These are phyloP conservation scores for Datnioides undecimradiatus DNA, from an alignment of 2,113 vertebrate genomes.

Conservation along the genomic window DNA sequence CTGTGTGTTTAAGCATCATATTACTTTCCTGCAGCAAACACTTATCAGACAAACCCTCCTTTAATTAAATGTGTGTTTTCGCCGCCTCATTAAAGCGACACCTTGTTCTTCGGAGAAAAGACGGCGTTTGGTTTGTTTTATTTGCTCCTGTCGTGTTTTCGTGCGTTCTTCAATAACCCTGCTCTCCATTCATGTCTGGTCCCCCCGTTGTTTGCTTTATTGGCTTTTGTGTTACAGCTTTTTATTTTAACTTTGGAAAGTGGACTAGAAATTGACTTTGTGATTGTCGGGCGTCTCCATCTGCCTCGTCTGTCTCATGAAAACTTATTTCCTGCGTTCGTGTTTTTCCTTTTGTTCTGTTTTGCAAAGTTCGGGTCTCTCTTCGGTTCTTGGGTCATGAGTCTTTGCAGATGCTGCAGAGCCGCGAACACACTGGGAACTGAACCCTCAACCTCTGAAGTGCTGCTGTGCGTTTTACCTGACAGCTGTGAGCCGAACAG, in stretches of 20 bases:
- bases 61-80: conserved; percentile 30
- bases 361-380: background rate
- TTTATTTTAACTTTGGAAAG: background rate
- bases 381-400: too few species aligned
- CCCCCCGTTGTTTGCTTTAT: conserved; percentile 11
- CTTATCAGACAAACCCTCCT: conserved; percentile 45
- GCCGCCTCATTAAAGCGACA: conserved; percentile 40
- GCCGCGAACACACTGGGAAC: background rate
- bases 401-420: background rate
- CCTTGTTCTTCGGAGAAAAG: conserved; percentile 8
- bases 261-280: conserved; percentile 37
- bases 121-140: background rate
- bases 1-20: conserved; percentile 21
- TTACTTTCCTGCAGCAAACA: conserved; percentile 37
- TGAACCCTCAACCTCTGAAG: background rate
- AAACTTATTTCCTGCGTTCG: background rate
- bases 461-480: background rate
- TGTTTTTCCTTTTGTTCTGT: background rate
- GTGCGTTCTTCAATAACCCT: background rate
- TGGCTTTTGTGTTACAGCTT: conserved; percentile 4
- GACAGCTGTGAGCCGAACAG: background rate
- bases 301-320: background rate
- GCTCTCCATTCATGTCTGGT: conserved; percentile 12
- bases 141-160: background rate
- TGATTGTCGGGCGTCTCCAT: conserved; percentile 34